A percentile compares a stretch with the other conserved stretches of the same genome.
Evolutionary conservation across 92 coral and sea anemone genomes (phyloP).

Genomic region (Epizoanthus stellaris): DNA sequence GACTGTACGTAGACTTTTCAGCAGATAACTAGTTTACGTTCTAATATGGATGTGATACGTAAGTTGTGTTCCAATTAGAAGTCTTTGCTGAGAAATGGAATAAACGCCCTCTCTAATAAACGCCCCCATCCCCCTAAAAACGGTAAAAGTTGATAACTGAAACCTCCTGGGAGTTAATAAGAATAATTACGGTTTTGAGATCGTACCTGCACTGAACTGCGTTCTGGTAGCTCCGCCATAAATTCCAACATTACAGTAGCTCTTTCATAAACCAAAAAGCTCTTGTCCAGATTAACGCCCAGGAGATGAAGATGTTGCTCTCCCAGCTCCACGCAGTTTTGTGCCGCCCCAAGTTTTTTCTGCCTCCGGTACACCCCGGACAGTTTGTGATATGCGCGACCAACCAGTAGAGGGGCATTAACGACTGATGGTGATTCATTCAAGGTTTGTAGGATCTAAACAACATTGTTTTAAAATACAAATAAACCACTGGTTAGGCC

Average conservation of each 20-base stretch:
- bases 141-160: too few relatives aligned
- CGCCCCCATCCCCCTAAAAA: too few relatives aligned
- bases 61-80: too few relatives aligned
- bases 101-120: too few relatives aligned
- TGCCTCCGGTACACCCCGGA: conserved; percentile 69
- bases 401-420: conserved; percentile 33
- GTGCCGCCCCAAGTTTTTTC: conserved; percentile 61
- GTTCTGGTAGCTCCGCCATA: conserved; percentile 29
- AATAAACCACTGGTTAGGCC: too few relatives aligned
- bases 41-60: too few relatives aligned
- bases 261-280: conserved; percentile 62
- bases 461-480: too few relatives aligned
- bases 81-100: too few relatives aligned
- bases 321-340: conserved; percentile 36
- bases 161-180: too few relatives aligned
- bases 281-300: conserved; percentile 50
- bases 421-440: not conserved
- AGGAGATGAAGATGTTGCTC: conserved; percentile 45
- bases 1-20: too few relatives aligned
- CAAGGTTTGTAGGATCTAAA: conserved; percentile 13
- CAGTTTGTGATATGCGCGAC: conserved; percentile 47
- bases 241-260: conserved; percentile 67
- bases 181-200: too few relatives aligned
- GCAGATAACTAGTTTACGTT: too few relatives aligned
- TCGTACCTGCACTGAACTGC: not conserved